A percentile compares a stretch with the other conserved stretches of the same genome.
Conservation (phyloP, 2,113 vertebrate genomes). For the Proterorhinus semilunaris region DNA sequence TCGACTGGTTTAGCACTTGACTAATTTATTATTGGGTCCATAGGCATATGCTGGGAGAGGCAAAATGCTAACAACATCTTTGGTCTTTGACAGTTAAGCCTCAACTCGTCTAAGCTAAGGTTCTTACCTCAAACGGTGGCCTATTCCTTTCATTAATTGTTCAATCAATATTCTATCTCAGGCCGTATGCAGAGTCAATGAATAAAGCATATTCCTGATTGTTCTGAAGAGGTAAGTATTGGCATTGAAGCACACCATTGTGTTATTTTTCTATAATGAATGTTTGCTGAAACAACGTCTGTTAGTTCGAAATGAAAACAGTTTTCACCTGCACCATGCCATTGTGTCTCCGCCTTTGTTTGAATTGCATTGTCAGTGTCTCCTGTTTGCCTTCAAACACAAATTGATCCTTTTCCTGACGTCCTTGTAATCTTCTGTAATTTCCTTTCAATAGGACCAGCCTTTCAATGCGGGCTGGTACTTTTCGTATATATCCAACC, state of each 20-base stretch:
- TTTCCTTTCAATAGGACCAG: slow-evolving; percentile 37
- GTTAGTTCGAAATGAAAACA: slow-evolving; percentile 35
- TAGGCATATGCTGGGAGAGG: no score
- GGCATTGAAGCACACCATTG: slow-evolving; percentile 25
- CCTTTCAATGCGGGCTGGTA: slow-evolving; percentile 29
- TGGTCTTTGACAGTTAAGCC: no score
- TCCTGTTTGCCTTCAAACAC: slow-evolving; percentile 44
- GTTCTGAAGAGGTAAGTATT: slow-evolving; percentile 12
- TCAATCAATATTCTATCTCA: slow-evolving; percentile 26
- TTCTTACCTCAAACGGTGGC: no score
- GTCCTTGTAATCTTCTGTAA: slow-evolving; percentile 51
- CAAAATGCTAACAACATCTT: no score
- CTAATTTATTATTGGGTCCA: no score
- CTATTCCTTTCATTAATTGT: neutral
- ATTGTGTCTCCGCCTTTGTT: slow-evolving; percentile 45
- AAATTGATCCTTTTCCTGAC: slow-evolving; percentile 58
- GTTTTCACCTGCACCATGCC: slow-evolving; percentile 31
- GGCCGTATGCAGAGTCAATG: neutral
- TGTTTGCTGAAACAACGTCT: slow-evolving; percentile 32
- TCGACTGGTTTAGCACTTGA: no score
- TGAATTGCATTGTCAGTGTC: slow-evolving; percentile 32
- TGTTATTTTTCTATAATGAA: slow-evolving; percentile 9
- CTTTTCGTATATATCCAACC: slow-evolving; percentile 2
- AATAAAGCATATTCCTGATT: slow-evolving; percentile 2
- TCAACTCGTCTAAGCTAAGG: no score